phyloP scores from a whole-genome alignment of 2,888 invertebrate genomes.

The Hartigia nigra region DNA sequence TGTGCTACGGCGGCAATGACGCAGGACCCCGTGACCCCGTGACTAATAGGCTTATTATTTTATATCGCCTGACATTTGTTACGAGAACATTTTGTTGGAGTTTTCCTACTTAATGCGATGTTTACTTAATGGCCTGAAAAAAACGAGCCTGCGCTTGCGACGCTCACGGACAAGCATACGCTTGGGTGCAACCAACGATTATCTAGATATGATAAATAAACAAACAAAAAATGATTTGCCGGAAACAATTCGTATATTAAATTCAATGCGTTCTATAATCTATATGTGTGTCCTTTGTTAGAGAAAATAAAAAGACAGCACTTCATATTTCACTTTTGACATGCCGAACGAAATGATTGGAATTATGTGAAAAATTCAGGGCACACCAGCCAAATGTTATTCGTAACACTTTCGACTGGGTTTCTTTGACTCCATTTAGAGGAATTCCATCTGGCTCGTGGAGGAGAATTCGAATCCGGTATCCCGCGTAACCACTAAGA shows the following conservation, averaged over 20 bases:
- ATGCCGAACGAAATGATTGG: neutral
- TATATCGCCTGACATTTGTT: conserved; percentile 62
- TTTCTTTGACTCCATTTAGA: neutral
- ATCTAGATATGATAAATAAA: neutral
- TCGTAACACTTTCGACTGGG: neutral
- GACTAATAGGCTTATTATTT: conserved; percentile 65
- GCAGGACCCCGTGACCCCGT: conserved; percentile 40
- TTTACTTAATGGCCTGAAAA: conserved; percentile 48
- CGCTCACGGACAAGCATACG: neutral
- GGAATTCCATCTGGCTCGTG: neutral
- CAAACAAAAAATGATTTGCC: neutral
- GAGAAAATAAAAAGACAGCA: neutral
- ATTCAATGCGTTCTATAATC: neutral
- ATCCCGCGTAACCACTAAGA: neutral
- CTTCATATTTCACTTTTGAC: neutral
- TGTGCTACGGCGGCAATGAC: neutral
- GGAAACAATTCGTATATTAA: neutral
- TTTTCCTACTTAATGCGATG: conserved; percentile 43
- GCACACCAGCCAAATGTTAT: neutral
- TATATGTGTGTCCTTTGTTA: neutral
- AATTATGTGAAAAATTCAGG: neutral
- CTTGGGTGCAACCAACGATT: neutral
- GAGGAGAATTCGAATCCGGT: neutral
- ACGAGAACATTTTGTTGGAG: conserved; percentile 34
- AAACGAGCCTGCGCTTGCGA: conserved; percentile 15